phyloP scores from a whole-genome alignment of 2,888 invertebrate genomes.

The Rhingia rostrata region DNA sequence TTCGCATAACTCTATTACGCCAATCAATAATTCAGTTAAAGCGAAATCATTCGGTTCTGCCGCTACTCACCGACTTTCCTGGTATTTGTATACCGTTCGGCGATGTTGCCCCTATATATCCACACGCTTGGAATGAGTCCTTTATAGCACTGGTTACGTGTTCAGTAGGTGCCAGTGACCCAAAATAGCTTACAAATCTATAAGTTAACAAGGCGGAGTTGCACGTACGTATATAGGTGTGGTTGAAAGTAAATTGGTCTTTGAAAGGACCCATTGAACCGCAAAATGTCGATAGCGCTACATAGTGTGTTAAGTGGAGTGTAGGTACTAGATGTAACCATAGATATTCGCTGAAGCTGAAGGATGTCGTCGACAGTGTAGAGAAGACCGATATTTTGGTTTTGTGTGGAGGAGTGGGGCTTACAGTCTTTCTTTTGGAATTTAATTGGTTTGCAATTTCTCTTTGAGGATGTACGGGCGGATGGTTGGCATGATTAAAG shows the following conservation, averaged over 20 bases:
- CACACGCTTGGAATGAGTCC: conserved; percentile 45
- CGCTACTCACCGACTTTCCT: conserved; percentile 47
- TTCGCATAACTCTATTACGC: conserved; percentile 22
- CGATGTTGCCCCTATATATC: neutral
- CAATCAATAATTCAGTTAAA: conserved; percentile 68
- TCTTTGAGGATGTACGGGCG: neutral
- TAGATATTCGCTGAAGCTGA: conserved; percentile 17
- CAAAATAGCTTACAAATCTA: conserved; percentile 62
- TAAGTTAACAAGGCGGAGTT: conserved; percentile 59
- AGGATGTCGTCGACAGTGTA: conserved; percentile 29
- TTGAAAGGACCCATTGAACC: conserved; percentile 73
- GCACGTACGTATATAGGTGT: conserved; percentile 58
- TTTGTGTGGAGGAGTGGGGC: conserved; percentile 3
- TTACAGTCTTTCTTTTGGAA: conserved; percentile 3
- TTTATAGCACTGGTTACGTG: conserved; percentile 56
- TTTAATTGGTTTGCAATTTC: conserved; percentile 61
- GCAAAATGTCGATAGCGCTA: conserved; percentile 72
- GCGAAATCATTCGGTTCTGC: conserved; percentile 51
- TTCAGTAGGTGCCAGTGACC: conserved; percentile 70
- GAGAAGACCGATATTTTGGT: neutral
- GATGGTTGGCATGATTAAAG: neutral
- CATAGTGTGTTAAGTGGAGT: conserved; percentile 70
- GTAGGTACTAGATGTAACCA: conserved; percentile 31
- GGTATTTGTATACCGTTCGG: conserved; percentile 11
- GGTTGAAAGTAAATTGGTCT: conserved; percentile 70